Conservation (phyloP, 2,797 vertebrate genomes). For the Kryptolebias ocellatus region DNA sequence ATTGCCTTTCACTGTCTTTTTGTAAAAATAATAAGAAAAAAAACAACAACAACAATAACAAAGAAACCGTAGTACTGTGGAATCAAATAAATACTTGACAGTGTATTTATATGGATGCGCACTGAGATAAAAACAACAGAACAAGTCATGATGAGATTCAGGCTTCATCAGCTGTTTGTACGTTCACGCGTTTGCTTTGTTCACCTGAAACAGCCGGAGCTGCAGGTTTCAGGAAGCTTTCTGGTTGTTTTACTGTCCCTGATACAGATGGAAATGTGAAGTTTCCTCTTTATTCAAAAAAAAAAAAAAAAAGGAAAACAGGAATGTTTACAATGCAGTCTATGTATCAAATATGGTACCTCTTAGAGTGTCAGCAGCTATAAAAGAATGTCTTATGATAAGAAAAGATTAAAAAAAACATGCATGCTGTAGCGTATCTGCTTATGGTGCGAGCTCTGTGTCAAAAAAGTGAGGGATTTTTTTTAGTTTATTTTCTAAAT, state of each 20-base stretch:
- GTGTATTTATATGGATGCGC: slow-evolving; percentile 28
- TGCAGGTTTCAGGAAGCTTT: slow-evolving; percentile 43
- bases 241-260: slow-evolving; percentile 25
- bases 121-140: slow-evolving; percentile 5
- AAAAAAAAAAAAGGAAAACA: slow-evolving; percentile 34
- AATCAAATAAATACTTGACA: slow-evolving; percentile 38
- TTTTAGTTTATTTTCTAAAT: slow-evolving; percentile 3
- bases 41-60: not conserved
- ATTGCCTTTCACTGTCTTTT: slow-evolving; percentile 47
- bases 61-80: slow-evolving; percentile 14
- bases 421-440: slow-evolving; percentile 62
- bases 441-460: slow-evolving; percentile 35
- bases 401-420: slow-evolving; percentile 62
- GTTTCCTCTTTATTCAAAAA: slow-evolving; percentile 70
- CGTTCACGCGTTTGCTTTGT: slow-evolving; percentile 48
- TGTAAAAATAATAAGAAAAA: slow-evolving; percentile 3
- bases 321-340: slow-evolving; percentile 73
- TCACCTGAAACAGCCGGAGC: slow-evolving; percentile 55
- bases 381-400: slow-evolving; percentile 75
- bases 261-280: slow-evolving; percentile 47
- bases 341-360: slow-evolving; percentile 53
- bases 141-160: slow-evolving; percentile 18
- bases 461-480: slow-evolving; percentile 33
- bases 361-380: slow-evolving; percentile 56
- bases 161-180: slow-evolving; percentile 25